Conservation (phyloP, 2,888 invertebrate genomes). For the Eupithecia subfuscata region DNA sequence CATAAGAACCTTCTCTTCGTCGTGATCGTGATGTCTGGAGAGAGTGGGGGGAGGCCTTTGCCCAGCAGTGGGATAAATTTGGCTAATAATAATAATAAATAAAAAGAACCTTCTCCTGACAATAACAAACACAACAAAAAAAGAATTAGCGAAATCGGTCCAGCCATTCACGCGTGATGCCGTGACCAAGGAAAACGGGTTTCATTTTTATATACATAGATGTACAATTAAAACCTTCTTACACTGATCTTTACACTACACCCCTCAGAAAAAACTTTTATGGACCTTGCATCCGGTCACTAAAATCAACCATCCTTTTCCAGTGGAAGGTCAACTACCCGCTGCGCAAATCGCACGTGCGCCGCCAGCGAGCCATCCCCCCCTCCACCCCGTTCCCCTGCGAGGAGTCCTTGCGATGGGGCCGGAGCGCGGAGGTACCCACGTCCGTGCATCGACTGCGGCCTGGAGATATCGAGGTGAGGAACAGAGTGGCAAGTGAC, state of each 20-base stretch:
- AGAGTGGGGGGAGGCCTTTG: too few species aligned
- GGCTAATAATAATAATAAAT: too few species aligned
- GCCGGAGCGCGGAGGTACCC: constrained; percentile 76
- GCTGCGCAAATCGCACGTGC: constrained; percentile 70
- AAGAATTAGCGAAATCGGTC: too few species aligned
- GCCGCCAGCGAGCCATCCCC: constrained; percentile 80
- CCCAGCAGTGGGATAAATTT: too few species aligned
- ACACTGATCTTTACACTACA: background rate
- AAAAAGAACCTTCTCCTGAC: too few species aligned
- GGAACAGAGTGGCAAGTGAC: background rate
- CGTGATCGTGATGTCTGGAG: too few species aligned
- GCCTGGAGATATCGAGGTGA: constrained; percentile 86
- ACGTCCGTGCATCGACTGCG: constrained; percentile 87
- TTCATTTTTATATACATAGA: too few species aligned
- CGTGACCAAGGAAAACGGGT: too few species aligned
- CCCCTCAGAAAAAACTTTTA: background rate
- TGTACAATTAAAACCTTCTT: background rate
- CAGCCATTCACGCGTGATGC: too few species aligned
- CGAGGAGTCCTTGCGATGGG: constrained; percentile 68
- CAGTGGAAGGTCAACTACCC: constrained; percentile 80
- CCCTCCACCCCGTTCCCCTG: constrained; percentile 85
- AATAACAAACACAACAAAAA: too few species aligned
- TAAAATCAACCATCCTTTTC: constrained; percentile 36
- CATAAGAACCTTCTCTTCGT: too few species aligned
- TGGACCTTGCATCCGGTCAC: background rate